Evolutionary conservation across 2,797 vertebrate genomes (phyloP).

Genomic region (Aplochiton taeniatus): DNA sequence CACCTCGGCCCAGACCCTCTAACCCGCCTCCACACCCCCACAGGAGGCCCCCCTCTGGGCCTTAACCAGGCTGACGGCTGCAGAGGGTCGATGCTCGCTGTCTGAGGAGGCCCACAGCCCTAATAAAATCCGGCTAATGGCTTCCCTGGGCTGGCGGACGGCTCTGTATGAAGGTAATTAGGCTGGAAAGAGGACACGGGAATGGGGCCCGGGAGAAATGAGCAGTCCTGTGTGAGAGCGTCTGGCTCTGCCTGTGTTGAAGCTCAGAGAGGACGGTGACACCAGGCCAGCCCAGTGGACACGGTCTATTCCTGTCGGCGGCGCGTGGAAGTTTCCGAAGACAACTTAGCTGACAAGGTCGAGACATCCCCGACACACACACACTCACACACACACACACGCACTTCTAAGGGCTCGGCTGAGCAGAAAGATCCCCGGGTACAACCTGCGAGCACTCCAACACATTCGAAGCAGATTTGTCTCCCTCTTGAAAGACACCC

Average conservation of each 20-base stretch:
- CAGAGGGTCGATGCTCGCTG: constrained; percentile 32
- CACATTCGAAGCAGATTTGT: background rate
- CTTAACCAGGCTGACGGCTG: constrained; percentile 29
- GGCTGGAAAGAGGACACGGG: constrained; percentile 42
- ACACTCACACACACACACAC: background rate
- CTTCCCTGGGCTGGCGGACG: constrained; percentile 49
- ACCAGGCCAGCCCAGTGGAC: too few relatives aligned
- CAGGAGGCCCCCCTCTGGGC: constrained; percentile 23
- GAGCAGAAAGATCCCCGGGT: background rate
- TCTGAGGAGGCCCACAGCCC: constrained; percentile 40
- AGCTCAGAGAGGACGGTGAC: constrained; percentile 4
- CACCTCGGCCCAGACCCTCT: background rate
- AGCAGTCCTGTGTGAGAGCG: background rate
- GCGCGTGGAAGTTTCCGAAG: constrained; percentile 46
- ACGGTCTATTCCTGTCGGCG: too few relatives aligned
- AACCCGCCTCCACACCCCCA: background rate
- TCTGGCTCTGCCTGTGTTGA: constrained; percentile 31
- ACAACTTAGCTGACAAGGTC: constrained; percentile 40
- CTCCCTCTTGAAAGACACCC: background rate
- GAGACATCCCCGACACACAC: background rate
- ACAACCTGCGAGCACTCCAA: background rate
- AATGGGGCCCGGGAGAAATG: constrained; percentile 45
- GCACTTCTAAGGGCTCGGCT: too few relatives aligned
- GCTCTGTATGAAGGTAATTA: constrained; percentile 61
- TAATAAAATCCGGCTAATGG: constrained; percentile 62